Conservation (phyloP, 2,888 invertebrate species). For the Dorcus hopei region DNA sequence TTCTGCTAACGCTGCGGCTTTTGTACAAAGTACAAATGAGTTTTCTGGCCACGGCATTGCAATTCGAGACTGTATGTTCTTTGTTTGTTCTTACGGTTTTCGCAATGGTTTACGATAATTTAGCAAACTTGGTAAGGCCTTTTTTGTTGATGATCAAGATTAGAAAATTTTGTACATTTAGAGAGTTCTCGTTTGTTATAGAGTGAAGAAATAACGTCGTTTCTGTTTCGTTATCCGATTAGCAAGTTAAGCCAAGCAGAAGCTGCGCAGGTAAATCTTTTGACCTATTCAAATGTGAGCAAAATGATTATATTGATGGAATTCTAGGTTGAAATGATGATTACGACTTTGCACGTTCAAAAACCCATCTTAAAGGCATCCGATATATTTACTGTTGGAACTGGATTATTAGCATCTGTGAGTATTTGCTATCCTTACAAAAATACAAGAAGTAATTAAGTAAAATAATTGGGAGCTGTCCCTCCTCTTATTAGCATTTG, state of each 20-base stretch:
- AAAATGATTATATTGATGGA: background rate
- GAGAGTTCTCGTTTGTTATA: conserved; percentile 22
- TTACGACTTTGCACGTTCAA: background rate
- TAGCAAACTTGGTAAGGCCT: too few species aligned
- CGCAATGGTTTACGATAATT: too few species aligned
- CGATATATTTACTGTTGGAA: background rate
- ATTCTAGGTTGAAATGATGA: conserved; percentile 5
- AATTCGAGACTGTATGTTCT: too few species aligned
- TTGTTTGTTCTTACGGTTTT: too few species aligned
- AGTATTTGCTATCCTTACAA: conserved; percentile 15
- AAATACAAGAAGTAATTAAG: too few species aligned
- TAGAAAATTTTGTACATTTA: background rate
- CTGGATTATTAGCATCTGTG: conserved; percentile 31
- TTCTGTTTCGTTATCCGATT: conserved; percentile 36
- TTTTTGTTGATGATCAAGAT: too few species aligned
- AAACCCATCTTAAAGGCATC: background rate
- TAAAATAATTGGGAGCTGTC: too few species aligned
- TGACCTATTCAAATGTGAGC: background rate
- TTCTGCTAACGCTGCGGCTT: too few species aligned
- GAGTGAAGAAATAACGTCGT: conserved; percentile 34
- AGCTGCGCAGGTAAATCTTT: conserved; percentile 30
- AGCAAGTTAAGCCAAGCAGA: conserved; percentile 34
- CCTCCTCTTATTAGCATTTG: too few species aligned
- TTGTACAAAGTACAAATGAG: too few species aligned
- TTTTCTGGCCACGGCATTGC: too few species aligned